Percentiles rank a stretch among this genome's conserved stretches.
Evolutionary conservation across 1,140 invertebrate species (phyloP).

Genomic region (Globodera rostochiensis): DNA sequence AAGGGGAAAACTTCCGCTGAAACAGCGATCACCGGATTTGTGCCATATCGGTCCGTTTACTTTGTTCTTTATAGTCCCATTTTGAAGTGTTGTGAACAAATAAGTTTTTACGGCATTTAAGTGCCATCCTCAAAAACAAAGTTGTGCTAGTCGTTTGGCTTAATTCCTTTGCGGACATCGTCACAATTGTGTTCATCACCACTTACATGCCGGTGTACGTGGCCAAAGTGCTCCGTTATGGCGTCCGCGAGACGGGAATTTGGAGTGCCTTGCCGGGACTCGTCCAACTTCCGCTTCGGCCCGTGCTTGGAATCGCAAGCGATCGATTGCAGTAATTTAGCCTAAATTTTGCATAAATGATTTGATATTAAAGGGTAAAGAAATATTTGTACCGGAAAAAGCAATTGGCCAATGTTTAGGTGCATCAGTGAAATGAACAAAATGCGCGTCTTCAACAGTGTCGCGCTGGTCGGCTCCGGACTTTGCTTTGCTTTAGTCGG

Average conservation of each 20-base stretch:
- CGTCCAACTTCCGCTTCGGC: constrained; percentile 15
- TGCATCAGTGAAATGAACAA: constrained; percentile 44
- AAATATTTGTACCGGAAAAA: neutral
- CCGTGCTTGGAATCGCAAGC: neutral
- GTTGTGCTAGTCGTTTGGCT: constrained; percentile 46
- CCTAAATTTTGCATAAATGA: neutral
- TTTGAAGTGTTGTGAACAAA: constrained; percentile 6
- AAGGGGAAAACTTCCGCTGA: constrained; percentile 36
- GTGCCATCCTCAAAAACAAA: constrained; percentile 41
- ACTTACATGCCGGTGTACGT: constrained; percentile 49
- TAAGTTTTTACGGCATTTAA: constrained; percentile 8
- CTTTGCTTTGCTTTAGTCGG: constrained; percentile 48
- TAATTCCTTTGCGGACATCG: constrained; percentile 50
- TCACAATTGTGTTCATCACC: constrained; percentile 45
- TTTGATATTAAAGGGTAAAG: neutral
- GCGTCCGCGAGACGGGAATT: constrained; percentile 32
- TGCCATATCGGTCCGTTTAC: constrained; percentile 32
- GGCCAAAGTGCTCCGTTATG: constrained; percentile 46
- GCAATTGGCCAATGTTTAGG: constrained; percentile 23
- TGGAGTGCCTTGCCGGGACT: constrained; percentile 23
- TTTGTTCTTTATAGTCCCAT: neutral
- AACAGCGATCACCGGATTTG: constrained; percentile 39
- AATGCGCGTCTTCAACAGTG: constrained; percentile 55
- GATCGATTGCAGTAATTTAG: constrained; percentile 10
- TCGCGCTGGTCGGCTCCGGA: constrained; percentile 52